These are phyloP conservation scores for Eupeodes latifasciatus DNA, from an alignment of 2,888 invertebrate genomes.

Conservation along the genomic window DNA sequence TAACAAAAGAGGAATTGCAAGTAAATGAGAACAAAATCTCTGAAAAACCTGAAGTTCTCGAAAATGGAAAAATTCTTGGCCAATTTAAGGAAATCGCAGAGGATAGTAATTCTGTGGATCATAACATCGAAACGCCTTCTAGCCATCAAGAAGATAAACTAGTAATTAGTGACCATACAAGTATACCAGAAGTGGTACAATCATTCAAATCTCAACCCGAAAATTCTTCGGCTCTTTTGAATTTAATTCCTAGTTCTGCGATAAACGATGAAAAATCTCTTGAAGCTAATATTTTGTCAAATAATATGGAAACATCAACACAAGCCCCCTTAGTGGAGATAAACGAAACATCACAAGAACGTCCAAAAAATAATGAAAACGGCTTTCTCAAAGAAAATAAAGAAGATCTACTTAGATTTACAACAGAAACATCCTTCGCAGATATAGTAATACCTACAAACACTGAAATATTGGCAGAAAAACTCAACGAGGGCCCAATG, in stretches of 20 bases:
- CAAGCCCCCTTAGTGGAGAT: not conserved
- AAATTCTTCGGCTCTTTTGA: not conserved
- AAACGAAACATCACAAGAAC: not conserved
- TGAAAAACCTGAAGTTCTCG: not conserved
- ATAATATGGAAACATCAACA: not conserved
- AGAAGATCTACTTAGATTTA: not conserved
- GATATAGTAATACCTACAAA: not conserved
- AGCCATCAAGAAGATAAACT: not conserved
- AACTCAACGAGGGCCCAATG: not conserved
- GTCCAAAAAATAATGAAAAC: not conserved
- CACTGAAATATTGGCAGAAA: not conserved
- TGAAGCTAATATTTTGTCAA: not conserved
- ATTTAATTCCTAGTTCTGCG: not conserved
- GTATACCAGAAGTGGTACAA: not conserved
- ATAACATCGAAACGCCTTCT: not conserved
- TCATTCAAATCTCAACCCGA: not conserved
- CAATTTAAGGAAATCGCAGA: not conserved
- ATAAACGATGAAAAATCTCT: not conserved
- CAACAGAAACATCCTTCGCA: too few species aligned
- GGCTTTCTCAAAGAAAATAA: not conserved
- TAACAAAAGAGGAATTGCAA: not conserved
- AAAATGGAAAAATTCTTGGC: not conserved
- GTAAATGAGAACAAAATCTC: not conserved
- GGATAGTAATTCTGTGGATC: not conserved
- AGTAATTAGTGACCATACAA: not conserved